Conservation (phyloP, 1,140 invertebrate species). For the Danaus plexippus region DNA sequence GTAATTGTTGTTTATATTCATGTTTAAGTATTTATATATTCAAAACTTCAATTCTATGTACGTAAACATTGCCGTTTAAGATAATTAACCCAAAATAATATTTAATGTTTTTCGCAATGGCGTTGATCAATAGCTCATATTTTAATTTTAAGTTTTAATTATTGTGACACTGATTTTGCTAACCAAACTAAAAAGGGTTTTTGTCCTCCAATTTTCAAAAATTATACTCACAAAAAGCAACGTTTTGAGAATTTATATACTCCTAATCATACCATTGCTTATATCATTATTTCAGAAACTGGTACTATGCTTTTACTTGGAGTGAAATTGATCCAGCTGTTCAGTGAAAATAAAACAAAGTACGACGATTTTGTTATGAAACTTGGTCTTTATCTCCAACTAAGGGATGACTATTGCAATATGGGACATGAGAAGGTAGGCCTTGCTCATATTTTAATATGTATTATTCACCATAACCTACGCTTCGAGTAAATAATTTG, state of each 20-base stretch:
- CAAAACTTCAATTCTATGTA: too few species aligned
- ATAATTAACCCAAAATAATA: too few species aligned
- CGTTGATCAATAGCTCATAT: too few species aligned
- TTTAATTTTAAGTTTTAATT: too few species aligned
- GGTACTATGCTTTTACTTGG: slow-evolving; percentile 9
- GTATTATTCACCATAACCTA: not conserved
- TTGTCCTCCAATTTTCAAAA: too few species aligned
- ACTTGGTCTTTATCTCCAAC: slow-evolving; percentile 19
- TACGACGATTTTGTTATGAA: slow-evolving; percentile 6
- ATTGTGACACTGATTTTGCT: too few species aligned
- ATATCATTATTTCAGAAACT: slow-evolving; percentile 17
- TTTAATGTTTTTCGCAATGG: too few species aligned
- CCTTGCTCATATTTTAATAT: not conserved
- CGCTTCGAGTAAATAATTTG: not conserved
- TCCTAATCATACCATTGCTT: not conserved
- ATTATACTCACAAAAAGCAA: too few species aligned
- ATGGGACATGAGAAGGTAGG: slow-evolving; percentile 9
- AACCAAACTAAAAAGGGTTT: too few species aligned
- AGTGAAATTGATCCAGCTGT: slow-evolving; percentile 12
- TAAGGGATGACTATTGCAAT: slow-evolving; percentile 25
- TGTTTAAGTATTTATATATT: too few species aligned
- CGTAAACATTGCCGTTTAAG: too few species aligned
- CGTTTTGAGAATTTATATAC: not conserved
- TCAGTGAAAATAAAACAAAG: slow-evolving; percentile 18
- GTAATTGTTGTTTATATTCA: too few species aligned